These are phyloP conservation scores for Sialia sialis DNA, from an alignment of 2,113 vertebrate species.

Conservation along the genomic window DNA sequence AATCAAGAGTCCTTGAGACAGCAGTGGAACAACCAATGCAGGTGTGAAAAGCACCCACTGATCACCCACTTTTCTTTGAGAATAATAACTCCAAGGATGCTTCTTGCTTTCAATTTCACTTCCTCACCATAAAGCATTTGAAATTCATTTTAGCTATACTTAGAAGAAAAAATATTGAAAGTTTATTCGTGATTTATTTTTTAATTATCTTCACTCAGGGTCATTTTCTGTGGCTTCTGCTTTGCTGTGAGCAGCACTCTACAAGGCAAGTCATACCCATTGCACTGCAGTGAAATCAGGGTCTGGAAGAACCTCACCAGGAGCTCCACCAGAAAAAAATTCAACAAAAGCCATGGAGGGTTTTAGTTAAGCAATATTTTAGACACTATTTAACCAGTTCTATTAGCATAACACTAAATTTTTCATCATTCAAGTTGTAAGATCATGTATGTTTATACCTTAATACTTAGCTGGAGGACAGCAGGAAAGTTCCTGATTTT, in stretches of 20 bases:
- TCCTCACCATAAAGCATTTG: background rate
- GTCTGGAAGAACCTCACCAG: background rate
- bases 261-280: accelerated
- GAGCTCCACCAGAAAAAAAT: background rate
- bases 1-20: background rate
- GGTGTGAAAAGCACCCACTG: background rate
- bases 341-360: background rate
- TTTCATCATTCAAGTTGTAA: background rate
- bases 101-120: background rate
- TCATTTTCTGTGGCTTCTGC: background rate
- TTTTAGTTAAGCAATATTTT: background rate
- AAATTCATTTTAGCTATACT: slow-evolving; percentile 31
- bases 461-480: background rate
- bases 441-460: background rate
- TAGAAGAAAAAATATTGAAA: slow-evolving; percentile 32
- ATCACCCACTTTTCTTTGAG: background rate
- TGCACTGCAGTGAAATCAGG: background rate
- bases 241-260: background rate
- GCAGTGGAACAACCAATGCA: background rate
- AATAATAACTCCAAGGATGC: background rate
- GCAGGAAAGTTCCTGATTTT: background rate
- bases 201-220: background rate
- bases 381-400: background rate
- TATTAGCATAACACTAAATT: background rate
- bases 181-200: background rate